Evolutionary conservation across 2,113 vertebrate species (phyloP).

Genomic region (Cryptotis parvus): DNA sequence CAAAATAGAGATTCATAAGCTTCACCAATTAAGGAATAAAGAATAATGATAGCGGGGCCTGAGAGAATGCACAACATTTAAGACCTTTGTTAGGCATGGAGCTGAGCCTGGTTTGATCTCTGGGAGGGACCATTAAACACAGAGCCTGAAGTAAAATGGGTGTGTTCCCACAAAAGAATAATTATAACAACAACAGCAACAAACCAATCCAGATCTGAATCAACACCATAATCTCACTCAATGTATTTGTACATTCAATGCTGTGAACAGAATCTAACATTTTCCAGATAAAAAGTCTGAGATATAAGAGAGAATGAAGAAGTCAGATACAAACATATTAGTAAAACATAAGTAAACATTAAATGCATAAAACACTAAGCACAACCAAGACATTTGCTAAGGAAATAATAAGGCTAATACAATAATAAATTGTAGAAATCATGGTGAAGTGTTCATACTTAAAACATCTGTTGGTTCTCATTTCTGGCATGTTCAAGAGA

Average conservation of each 20-base stretch:
- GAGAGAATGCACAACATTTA: background rate
- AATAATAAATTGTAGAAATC: background rate
- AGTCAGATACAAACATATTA: background rate
- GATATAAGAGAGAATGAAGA: background rate
- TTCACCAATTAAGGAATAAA: background rate
- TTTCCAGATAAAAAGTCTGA: background rate
- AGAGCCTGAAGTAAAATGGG: no score
- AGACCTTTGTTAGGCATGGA: no score
- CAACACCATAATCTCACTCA: background rate
- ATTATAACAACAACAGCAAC: no score
- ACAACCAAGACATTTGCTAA: background rate
- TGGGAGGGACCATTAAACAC: no score
- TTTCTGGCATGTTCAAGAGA: background rate
- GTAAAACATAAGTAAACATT: constrained; percentile 3
- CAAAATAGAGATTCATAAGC: background rate
- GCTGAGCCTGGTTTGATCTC: no score
- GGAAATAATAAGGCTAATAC: background rate
- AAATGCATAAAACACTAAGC: background rate
- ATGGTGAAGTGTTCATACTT: background rate
- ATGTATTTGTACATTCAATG: background rate
- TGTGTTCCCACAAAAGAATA: no score
- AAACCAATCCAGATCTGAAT: background rate
- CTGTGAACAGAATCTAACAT: background rate
- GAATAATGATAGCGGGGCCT: background rate
- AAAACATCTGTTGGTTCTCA: no score